Percentiles rank a stretch among this genome's conserved stretches.
These are phyloP conservation scores for Campylomormyrus numenius DNA, from an alignment of 2,113 vertebrate genomes.

Conservation along the genomic window DNA sequence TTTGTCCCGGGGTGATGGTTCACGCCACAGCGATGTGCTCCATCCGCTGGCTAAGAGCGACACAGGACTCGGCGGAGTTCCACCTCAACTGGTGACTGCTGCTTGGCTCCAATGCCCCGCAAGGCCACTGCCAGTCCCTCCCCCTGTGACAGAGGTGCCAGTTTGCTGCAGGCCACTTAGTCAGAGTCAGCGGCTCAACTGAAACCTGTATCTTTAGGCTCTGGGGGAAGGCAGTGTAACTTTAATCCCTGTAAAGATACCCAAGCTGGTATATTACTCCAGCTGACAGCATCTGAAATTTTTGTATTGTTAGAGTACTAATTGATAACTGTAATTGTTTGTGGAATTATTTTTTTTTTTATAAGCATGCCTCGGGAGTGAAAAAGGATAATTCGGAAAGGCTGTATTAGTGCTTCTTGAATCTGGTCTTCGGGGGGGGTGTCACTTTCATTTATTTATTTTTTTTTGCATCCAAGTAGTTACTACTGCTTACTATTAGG, in stretches of 20 bases:
- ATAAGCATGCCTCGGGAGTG: not conserved
- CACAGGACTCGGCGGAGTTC: not conserved
- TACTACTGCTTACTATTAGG: not conserved
- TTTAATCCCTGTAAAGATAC: not conserved
- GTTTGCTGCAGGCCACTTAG: not conserved
- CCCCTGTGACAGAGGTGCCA: not conserved
- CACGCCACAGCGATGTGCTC: not conserved
- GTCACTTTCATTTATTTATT: not conserved
- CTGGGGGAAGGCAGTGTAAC: not conserved
- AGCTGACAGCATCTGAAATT: not conserved
- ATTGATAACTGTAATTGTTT: not conserved
- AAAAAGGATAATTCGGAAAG: not conserved
- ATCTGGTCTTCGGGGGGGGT: not conserved
- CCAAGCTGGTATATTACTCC: not conserved
- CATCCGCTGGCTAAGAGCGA: not conserved
- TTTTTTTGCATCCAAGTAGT: not conserved
- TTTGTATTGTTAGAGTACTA: not conserved
- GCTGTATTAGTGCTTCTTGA: not conserved
- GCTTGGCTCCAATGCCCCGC: not conserved
- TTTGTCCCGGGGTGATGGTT: not conserved
- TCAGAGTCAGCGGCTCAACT: not conserved
- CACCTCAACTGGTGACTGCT: not conserved
- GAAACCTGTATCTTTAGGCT: not conserved
- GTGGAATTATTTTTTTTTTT: not conserved
- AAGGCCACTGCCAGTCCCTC: not conserved